These are phyloP conservation scores for Merodon equestris DNA, from an alignment of 2,888 invertebrate species.

Conservation along the genomic window DNA sequence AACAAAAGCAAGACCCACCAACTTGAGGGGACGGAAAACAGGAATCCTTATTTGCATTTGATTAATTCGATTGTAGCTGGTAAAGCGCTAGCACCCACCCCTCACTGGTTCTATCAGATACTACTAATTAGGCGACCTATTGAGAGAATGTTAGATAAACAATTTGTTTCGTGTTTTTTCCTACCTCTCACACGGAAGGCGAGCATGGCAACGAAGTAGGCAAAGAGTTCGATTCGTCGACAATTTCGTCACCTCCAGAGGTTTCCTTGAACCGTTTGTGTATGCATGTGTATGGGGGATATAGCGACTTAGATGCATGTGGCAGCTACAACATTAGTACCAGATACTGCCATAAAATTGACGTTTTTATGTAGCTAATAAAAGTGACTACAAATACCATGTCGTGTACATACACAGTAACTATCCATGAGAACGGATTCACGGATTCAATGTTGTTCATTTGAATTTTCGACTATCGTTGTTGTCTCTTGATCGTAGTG, in stretches of 20 bases:
- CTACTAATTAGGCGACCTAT: slow-evolving; percentile 60
- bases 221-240: slow-evolving; percentile 28
- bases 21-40: slow-evolving; percentile 16
- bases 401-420: slow-evolving; percentile 14
- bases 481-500: slow-evolving; percentile 22
- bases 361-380: slow-evolving; percentile 61
- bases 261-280: slow-evolving; percentile 17
- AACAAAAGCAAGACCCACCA: too few relatives aligned
- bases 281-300: slow-evolving; percentile 3
- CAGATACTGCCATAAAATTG: slow-evolving; percentile 62
- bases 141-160: slow-evolving; percentile 58
- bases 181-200: slow-evolving; percentile 22
- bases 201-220: background rate
- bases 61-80: slow-evolving; percentile 53
- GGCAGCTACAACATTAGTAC: slow-evolving; percentile 57
- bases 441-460: slow-evolving; percentile 17
- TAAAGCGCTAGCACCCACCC: slow-evolving; percentile 28
- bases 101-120: slow-evolving; percentile 26
- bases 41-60: slow-evolving; percentile 59
- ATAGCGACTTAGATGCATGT: slow-evolving; percentile 12
- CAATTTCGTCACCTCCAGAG: slow-evolving; percentile 55
- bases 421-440: slow-evolving; percentile 56
- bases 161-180: slow-evolving; percentile 58
- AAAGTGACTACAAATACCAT: slow-evolving; percentile 66
- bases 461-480: slow-evolving; percentile 32